phyloP scores from a whole-genome alignment of 2,113 vertebrate species.

The Spea multiplicata region DNA sequence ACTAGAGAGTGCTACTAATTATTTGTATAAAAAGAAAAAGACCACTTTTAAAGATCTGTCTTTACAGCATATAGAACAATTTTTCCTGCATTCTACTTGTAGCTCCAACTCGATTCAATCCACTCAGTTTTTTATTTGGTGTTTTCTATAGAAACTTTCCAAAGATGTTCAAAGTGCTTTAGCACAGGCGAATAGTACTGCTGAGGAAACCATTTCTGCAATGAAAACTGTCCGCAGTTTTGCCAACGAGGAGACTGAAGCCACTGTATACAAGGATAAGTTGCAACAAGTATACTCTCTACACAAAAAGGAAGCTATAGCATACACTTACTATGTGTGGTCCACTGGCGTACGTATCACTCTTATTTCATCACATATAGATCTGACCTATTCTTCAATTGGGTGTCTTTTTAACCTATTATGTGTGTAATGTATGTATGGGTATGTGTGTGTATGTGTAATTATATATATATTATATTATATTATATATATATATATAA shows the following conservation, averaged over 20 bases:
- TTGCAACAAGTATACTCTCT: slow-evolving; percentile 82
- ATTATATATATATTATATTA: too few species aligned
- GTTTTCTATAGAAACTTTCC: slow-evolving; percentile 72
- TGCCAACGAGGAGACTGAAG: slow-evolving; percentile 81
- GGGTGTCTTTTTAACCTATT: too few species aligned
- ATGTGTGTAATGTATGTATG: too few species aligned
- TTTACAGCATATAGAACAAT: too few species aligned
- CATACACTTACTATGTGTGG: slow-evolving; percentile 89
- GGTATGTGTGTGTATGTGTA: too few species aligned
- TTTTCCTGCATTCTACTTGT: too few species aligned
- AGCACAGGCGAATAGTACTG: slow-evolving; percentile 87
- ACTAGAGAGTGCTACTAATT: too few species aligned
- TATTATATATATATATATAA: too few species aligned
- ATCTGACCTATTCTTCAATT: too few species aligned
- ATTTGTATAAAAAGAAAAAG: too few species aligned
- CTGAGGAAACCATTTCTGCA: slow-evolving; percentile 89
- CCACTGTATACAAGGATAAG: slow-evolving; percentile 71
- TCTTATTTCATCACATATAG: neutral
- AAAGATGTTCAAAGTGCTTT: slow-evolving; percentile 87
- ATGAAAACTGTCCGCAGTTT: slow-evolving; percentile 95
- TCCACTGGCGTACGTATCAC: slow-evolving; percentile 79
- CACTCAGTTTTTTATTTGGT: neutral
- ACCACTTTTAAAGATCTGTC: too few species aligned
- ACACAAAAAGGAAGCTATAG: slow-evolving; percentile 85
- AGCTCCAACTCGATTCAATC: too few species aligned